A percentile compares a stretch with the other conserved stretches of the same genome.
Evolutionary conservation across 2,113 vertebrate species (phyloP).

Genomic region (Tor tambroides): DNA sequence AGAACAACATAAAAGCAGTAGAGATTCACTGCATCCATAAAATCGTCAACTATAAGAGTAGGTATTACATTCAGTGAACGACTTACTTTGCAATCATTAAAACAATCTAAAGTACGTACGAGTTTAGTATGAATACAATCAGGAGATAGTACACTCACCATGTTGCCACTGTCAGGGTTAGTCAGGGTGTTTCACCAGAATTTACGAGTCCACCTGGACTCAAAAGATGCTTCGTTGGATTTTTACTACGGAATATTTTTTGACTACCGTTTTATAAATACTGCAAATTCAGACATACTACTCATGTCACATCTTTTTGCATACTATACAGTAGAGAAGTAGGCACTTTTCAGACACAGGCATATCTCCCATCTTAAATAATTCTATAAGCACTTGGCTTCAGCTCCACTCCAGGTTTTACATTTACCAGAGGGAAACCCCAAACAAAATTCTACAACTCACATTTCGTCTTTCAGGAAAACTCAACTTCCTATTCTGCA

Average conservation of each 20-base stretch:
- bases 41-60: no score
- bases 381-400: not conserved
- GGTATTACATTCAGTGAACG: not conserved
- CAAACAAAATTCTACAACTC: not conserved
- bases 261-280: not conserved
- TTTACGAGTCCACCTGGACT: not conserved
- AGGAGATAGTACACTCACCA: not conserved
- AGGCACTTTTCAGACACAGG: not conserved
- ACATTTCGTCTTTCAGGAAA: not conserved
- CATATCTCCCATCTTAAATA: not conserved
- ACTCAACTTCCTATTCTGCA: not conserved
- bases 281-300: not conserved
- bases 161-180: not conserved
- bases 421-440: not conserved
- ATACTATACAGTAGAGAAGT: not conserved
- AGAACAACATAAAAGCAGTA: not conserved
- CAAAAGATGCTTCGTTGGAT: not conserved
- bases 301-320: not conserved
- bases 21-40: not conserved
- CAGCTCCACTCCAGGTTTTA: not conserved
- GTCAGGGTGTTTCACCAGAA: not conserved
- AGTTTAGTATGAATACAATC: not conserved
- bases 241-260: not conserved
- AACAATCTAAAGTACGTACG: not conserved
- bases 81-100: not conserved